phyloP scores from a whole-genome alignment of 2,797 vertebrate genomes.

The Hylomyscus alleni region DNA sequence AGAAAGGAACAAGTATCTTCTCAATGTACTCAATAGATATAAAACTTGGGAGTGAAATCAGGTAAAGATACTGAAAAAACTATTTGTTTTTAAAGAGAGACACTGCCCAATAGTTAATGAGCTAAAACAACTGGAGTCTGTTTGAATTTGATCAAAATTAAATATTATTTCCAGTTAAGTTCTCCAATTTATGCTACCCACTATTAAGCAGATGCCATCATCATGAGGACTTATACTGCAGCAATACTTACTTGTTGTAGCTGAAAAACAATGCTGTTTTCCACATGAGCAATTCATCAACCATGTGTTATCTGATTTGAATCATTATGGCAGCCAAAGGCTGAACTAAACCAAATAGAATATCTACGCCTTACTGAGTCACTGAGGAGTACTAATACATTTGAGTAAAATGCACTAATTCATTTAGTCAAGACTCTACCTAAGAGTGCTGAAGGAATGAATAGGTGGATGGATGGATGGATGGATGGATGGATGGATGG shows the following conservation, averaged over 20 bases:
- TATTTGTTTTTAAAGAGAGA: not conserved
- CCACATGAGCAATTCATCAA: not conserved
- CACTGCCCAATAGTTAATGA: not conserved
- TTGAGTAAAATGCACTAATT: not conserved
- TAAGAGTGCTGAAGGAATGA: not conserved
- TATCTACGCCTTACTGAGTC: not conserved
- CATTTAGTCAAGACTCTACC: not conserved
- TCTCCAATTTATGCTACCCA: not conserved
- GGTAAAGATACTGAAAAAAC: not conserved
- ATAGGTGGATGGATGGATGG: not conserved
- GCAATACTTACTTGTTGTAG: not conserved
- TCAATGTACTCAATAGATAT: not conserved
- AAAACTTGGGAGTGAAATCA: not conserved
- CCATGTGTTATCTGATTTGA: not conserved
- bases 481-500: not conserved
- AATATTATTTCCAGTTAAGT: not conserved
- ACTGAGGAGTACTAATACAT: not conserved
- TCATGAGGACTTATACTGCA: not conserved
- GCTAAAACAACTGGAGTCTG: not conserved
- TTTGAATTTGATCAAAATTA: slow-evolving; percentile 14
- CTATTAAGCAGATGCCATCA: not conserved
- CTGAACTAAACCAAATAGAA: not conserved
- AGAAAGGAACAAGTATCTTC: not conserved
- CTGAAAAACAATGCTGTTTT: not conserved
- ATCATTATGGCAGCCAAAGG: not conserved